Base-by-base conservation (phyloP, 2,113 vertebrate genomes). In the Apodemus speciosus region DNA sequence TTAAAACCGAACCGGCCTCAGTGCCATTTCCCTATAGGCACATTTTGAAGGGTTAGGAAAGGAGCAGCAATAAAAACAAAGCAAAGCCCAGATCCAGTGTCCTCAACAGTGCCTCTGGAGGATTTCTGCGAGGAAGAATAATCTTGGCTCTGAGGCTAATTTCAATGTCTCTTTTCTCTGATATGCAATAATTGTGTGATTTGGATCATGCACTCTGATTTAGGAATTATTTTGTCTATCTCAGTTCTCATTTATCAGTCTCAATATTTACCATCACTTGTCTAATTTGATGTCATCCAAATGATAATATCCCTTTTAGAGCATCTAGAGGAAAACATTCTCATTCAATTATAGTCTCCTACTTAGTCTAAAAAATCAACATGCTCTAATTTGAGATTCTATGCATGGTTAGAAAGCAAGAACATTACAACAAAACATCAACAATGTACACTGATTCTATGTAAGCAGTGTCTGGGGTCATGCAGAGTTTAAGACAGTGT, bases 191-290 rank as follows among this genome's bases (percentile, higher is more conserved):
- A 89, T 25, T 60, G 2, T 51, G 18, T 73, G 85, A 94, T 93
- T 81, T 79, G 18, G 60, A 85, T 86, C 80, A 71, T 40, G 25
- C 30, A 71, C 71, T 89, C 58, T 77, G 38, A 62, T 73, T 93
- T 93, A 88, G 95, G 35, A 62, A 73, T 14, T 40, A 21, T 35
- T 51, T 35, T 85, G 18, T 3, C 25, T 49, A 66, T 73, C 2
- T n/a, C 73, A 86, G 69, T 87, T 86, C 18, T 89, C 85, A 92
- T 79, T 87, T 66, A 58, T 79, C 46, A 58, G 53, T 85, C 35
- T 91, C 71, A 89, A 23, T 87, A 95, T 95, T 97, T 94, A 85
- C 3, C 23, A 88, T 68, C 32, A 88, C 14, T 60, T 81, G 35
- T 72, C 68, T 91, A 91, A 86, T 85, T 94, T 85, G 16, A 51